These are phyloP conservation scores for Nestor notabilis DNA, from an alignment of 2,113 vertebrate genomes.

Conservation along the genomic window DNA sequence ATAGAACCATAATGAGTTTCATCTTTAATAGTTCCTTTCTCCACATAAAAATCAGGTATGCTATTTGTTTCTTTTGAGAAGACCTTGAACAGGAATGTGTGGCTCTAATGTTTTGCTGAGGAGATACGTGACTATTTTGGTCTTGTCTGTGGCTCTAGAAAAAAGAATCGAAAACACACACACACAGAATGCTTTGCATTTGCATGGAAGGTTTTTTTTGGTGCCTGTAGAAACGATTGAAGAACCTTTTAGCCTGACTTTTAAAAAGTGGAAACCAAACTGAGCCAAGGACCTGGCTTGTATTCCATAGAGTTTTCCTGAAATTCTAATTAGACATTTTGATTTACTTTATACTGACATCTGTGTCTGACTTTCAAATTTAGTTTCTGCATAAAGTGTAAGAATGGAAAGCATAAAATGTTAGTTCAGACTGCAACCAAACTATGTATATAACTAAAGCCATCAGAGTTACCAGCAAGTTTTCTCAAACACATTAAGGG, in stretches of 20 bases:
- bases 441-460: neutral
- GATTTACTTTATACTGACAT: neutral
- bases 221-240: neutral
- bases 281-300: neutral
- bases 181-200: neutral
- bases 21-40: neutral
- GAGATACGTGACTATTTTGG: neutral
- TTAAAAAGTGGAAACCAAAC: neutral
- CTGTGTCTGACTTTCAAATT: neutral
- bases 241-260: neutral
- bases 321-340: neutral
- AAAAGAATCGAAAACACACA: neutral
- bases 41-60: neutral
- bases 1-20: neutral
- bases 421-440: neutral
- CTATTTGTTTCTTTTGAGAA: neutral
- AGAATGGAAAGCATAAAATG: neutral
- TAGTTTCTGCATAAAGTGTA: neutral
- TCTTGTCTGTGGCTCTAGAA: neutral
- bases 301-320: neutral
- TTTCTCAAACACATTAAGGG: neutral
- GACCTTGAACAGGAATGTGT: fast-evolving
- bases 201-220: neutral
- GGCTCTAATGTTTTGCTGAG: neutral
- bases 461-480: neutral